A percentile compares a stretch with the other conserved stretches of the same genome.
Conservation (phyloP, 2,797 vertebrate species). For the Neomorphus geoffroyi region DNA sequence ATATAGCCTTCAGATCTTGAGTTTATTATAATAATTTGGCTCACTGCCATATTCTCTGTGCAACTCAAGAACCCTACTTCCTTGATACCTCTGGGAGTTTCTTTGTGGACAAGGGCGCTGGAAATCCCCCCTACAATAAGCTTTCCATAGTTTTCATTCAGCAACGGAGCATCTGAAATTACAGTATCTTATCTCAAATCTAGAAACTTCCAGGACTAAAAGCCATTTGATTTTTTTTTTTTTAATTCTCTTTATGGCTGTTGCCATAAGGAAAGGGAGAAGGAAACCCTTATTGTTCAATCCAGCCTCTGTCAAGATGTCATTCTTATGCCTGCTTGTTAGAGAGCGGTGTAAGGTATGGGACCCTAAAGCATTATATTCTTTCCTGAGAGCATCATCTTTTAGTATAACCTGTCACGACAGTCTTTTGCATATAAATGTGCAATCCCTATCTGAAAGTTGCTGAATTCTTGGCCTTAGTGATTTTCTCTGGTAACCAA, state of each 20-base stretch:
- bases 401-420: neutral
- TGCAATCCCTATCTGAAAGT: neutral
- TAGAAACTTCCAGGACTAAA: neutral
- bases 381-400: neutral
- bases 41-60: neutral
- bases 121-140: neutral
- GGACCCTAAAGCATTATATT: neutral
- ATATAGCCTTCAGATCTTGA: neutral
- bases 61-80: neutral
- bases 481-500: neutral
- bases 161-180: neutral
- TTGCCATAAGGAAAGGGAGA: neutral
- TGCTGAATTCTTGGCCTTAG: neutral
- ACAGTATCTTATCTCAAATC: conserved; percentile 3
- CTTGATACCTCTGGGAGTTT: neutral
- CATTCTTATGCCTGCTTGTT: neutral
- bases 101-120: neutral
- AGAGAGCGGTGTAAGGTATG: neutral
- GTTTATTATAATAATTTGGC: conserved; percentile 35
- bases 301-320: neutral
- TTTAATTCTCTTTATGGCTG: neutral
- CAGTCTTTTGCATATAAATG: neutral
- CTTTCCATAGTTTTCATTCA: neutral
- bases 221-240: neutral
- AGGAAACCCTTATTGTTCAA: neutral